Evolutionary conservation across 2,113 vertebrate genomes (phyloP).

Genomic region (Aplodontia rufa): DNA sequence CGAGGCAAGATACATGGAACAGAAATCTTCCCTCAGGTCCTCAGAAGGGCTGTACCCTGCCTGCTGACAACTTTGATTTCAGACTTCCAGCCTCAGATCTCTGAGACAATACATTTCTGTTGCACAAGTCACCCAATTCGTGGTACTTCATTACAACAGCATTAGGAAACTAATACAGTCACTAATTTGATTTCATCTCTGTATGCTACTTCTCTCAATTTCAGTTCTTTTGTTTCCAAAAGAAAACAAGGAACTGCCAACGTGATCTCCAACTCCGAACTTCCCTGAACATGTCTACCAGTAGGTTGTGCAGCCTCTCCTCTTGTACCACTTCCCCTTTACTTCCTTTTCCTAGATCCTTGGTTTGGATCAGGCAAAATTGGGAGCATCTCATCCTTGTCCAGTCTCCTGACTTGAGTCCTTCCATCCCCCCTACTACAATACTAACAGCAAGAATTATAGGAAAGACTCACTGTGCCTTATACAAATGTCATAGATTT

Average conservation of each 20-base stretch:
- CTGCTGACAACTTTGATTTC: not conserved
- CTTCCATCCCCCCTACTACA: not conserved
- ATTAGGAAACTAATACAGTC: not conserved
- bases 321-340: too few species aligned
- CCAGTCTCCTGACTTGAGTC: not conserved
- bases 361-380: not conserved
- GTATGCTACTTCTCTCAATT: not conserved
- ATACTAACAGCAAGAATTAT: not conserved
- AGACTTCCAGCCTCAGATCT: not conserved
- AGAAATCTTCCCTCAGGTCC: not conserved
- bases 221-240: not conserved
- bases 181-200: not conserved
- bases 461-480: not conserved
- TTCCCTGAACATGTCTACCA: too few species aligned
- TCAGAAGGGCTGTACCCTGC: not conserved
- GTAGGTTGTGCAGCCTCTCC: too few species aligned
- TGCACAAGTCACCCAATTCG: not conserved
- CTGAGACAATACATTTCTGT: not conserved
- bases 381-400: not conserved
- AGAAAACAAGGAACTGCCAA: not conserved
- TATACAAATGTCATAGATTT: not conserved
- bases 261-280: not conserved
- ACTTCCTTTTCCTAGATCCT: not conserved
- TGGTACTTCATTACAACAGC: not conserved
- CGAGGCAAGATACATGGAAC: not conserved